Conservation (phyloP, 2,797 vertebrate species). For the Lutjanus argentimaculatus region DNA sequence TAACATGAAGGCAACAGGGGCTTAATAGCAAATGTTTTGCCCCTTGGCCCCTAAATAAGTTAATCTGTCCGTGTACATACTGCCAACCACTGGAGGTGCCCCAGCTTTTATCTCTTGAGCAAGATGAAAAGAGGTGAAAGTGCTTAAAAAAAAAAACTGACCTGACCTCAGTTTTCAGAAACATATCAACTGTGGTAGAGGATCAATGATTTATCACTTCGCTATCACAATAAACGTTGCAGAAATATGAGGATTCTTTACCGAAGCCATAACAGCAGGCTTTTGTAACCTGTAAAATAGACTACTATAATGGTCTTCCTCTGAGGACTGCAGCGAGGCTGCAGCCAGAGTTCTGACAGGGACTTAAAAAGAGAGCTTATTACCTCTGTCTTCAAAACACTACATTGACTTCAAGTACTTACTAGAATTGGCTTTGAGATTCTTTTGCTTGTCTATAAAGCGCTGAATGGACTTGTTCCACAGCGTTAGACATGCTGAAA, state of each 20-base stretch:
- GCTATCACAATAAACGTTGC: neutral
- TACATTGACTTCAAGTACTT: neutral
- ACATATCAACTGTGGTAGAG: neutral
- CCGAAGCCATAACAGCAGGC: neutral
- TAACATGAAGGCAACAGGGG: too few relatives aligned
- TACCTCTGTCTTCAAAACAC: conserved; percentile 3
- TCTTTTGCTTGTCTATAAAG: conserved; percentile 14
- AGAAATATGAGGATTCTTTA: conserved; percentile 4
- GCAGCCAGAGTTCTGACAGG: neutral
- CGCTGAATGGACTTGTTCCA: conserved; percentile 16
- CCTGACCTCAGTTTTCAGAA: neutral
- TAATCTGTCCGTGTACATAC: neutral
- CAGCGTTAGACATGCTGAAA: conserved; percentile 10
- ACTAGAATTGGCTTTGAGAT: conserved; percentile 4
- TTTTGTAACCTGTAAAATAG: conserved; percentile 3
- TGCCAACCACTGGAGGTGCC: neutral
- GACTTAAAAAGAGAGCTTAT: conserved; percentile 14
- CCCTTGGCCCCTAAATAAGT: neutral
- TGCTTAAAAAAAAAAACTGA: neutral
- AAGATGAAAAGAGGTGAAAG: neutral
- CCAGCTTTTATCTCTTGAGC: neutral
- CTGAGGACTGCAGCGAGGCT: neutral
- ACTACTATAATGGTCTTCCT: neutral
- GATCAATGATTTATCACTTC: neutral
- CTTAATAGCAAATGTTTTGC: neutral